Conservation (phyloP, 2,888 invertebrate genomes). For the Anoplius nigerrimus region DNA sequence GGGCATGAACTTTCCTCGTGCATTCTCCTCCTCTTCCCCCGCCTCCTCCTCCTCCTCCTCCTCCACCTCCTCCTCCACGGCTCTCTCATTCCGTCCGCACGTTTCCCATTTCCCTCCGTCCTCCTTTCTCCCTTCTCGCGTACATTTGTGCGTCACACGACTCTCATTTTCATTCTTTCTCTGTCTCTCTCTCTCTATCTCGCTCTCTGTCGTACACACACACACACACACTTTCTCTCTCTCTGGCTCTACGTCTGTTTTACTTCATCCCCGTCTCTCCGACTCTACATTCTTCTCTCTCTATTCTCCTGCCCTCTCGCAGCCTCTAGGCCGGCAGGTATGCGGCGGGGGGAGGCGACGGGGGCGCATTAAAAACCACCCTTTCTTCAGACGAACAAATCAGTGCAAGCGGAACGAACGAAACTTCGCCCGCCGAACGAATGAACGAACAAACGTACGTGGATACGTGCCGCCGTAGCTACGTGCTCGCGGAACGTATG, state of each 20-base stretch:
- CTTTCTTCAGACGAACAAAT: constrained; percentile 56
- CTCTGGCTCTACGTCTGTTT: constrained; percentile 8
- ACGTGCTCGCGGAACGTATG: neutral
- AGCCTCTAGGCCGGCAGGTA: neutral
- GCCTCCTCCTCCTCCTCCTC: too few species aligned
- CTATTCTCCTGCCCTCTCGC: constrained; percentile 6
- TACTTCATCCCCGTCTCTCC: too few species aligned
- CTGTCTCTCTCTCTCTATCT: constrained; percentile 24
- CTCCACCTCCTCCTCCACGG: constrained; percentile 11
- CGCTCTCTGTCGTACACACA: constrained; percentile 1
- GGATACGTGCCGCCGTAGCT: neutral
- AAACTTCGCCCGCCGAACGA: constrained; percentile 41
- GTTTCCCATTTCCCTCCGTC: neutral
- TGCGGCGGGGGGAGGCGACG: constrained; percentile 12
- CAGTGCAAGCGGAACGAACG: constrained; percentile 59
- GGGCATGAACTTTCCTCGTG: constrained; percentile 35
- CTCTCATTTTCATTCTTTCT: constrained; percentile 4
- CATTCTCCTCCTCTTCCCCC: constrained; percentile 12
- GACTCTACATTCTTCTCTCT: neutral
- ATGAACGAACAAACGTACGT: constrained; percentile 26
- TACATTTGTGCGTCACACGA: neutral
- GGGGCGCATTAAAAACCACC: constrained; percentile 48
- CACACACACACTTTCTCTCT: constrained; percentile 11
- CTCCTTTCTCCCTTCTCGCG: neutral
- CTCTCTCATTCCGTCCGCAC: constrained; percentile 11